Evolutionary conservation across 92 coral and sea anemone genomes (phyloP).

Genomic region (Parazoanthus darwini): DNA sequence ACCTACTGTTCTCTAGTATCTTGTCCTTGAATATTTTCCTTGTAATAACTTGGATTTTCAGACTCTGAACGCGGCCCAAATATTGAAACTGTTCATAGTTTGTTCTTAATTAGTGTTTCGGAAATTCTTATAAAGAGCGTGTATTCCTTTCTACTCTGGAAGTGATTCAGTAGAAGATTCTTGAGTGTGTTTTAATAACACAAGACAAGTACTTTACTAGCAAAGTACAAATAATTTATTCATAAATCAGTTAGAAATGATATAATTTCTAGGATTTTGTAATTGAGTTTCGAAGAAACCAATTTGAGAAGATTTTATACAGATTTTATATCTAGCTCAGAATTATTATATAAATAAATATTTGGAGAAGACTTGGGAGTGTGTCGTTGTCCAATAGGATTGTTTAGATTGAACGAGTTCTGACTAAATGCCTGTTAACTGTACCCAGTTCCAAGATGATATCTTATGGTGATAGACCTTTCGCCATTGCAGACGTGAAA

Average conservation of each 20-base stretch:
- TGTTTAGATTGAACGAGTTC: too few species aligned
- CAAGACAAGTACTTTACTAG: background rate
- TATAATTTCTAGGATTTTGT: background rate
- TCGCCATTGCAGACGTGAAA: too few species aligned
- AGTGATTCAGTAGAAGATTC: background rate
- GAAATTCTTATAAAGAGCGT: background rate
- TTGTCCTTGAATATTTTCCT: too few species aligned
- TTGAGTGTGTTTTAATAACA: background rate
- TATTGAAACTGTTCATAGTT: too few species aligned
- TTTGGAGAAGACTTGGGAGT: background rate
- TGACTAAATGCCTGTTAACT: too few species aligned
- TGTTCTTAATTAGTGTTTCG: too few species aligned
- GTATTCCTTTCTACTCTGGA: background rate
- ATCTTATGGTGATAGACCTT: too few species aligned
- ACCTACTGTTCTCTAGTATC: background rate
- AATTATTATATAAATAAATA: background rate
- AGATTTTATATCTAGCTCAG: background rate
- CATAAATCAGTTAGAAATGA: background rate
- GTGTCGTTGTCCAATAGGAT: background rate
- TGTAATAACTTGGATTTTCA: too few species aligned
- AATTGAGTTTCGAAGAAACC: background rate
- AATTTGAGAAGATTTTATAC: background rate
- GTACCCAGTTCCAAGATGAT: too few species aligned
- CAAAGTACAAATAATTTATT: background rate
- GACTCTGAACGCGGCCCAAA: too few species aligned